These are phyloP conservation scores for Puma concolor DNA, from an alignment of 2,113 vertebrate genomes.

Conservation along the genomic window DNA sequence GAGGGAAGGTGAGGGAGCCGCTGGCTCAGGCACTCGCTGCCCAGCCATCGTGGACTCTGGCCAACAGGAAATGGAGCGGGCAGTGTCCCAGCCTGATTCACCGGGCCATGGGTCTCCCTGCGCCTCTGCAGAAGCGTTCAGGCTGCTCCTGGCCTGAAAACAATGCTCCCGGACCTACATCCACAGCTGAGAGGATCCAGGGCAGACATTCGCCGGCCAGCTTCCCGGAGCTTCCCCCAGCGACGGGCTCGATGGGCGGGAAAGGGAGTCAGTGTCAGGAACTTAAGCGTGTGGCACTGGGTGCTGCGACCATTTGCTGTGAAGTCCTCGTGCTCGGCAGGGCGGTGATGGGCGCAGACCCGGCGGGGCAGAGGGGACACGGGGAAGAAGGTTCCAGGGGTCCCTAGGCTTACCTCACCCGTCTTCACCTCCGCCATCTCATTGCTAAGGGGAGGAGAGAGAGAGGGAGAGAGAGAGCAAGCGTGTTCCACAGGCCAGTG, in stretches of 20 bases:
- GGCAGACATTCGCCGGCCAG: fast-evolving
- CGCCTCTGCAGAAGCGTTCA: constrained; percentile 19
- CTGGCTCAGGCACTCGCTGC: constrained; percentile 10
- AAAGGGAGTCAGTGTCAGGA: neutral
- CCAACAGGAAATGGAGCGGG: constrained; percentile 74
- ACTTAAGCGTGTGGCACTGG: fast-evolving
- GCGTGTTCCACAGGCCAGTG: neutral
- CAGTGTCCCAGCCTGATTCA: constrained; percentile 74
- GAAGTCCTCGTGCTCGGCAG: neutral
- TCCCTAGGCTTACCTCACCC: neutral
- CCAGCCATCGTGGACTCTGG: neutral
- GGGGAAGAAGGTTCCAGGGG: neutral
- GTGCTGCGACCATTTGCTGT: neutral
- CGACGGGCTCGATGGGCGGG: fast-evolving
- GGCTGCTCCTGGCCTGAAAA: constrained; percentile 69
- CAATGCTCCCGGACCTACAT: constrained; percentile 43
- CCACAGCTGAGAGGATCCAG: constrained; percentile 43
- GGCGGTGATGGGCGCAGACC: neutral
- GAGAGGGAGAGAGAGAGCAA: no score
- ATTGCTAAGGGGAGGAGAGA: neutral
- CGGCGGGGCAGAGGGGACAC: neutral
- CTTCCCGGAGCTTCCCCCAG: neutral
- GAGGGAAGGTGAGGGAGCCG: neutral
- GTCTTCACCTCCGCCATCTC: neutral
- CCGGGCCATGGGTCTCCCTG: constrained; percentile 63